These are phyloP conservation scores for Scalopus aquaticus DNA, from an alignment of 2,113 vertebrate genomes.

Conservation along the genomic window DNA sequence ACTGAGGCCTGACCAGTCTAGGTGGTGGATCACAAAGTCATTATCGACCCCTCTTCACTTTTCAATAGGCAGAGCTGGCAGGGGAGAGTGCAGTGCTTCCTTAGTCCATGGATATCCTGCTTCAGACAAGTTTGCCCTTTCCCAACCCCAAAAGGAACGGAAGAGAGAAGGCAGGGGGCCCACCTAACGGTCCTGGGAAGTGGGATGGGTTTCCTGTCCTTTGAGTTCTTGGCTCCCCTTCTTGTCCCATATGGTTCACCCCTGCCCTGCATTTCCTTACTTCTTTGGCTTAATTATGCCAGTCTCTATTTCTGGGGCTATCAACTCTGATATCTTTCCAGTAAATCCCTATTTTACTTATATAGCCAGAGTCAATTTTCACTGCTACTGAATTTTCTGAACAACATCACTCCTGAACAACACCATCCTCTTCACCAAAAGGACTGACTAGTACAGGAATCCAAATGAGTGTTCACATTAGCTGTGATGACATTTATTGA, in stretches of 20 bases:
- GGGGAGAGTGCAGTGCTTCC: neutral
- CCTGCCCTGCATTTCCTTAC: neutral
- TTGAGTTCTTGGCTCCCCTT: neutral
- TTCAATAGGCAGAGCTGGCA: neutral
- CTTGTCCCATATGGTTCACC: rapidly evolving
- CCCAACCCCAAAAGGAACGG: neutral
- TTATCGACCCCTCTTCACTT: neutral
- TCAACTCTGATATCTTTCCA: neutral
- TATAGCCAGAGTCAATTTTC: neutral
- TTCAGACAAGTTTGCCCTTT: conserved; percentile 2
- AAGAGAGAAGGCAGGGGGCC: neutral
- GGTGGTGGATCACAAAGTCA: neutral
- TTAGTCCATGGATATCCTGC: neutral
- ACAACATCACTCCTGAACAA: neutral
- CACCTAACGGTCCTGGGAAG: neutral
- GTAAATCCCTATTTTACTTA: neutral
- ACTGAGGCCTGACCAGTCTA: neutral
- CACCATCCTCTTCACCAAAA: neutral
- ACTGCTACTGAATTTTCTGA: neutral
- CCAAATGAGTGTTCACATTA: neutral
- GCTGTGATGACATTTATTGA: neutral
- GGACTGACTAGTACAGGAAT: neutral
- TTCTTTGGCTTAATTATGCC: neutral
- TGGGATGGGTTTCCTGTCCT: neutral
- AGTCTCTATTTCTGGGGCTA: neutral